Evolutionary conservation across 2,888 invertebrate species (phyloP).

Genomic region (Meteorus cinctellus): DNA sequence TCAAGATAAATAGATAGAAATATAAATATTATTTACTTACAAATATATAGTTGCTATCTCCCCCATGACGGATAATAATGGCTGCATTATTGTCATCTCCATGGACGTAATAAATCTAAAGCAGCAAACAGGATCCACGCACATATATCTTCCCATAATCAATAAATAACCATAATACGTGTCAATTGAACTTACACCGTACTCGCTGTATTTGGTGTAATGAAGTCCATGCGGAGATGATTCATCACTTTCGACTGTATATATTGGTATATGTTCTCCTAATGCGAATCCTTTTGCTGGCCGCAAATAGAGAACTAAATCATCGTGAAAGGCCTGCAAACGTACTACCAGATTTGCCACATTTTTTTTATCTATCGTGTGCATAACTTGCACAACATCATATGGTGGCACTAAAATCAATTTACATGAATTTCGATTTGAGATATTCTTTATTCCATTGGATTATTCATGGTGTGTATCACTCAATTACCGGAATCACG

Average conservation of each 20-base stretch:
- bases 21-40: conserved; percentile 38
- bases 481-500: conserved; percentile 53
- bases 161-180: background rate
- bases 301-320: conserved; percentile 47
- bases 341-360: conserved; percentile 34
- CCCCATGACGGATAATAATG: conserved; percentile 42
- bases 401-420: conserved; percentile 46
- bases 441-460: background rate
- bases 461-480: background rate
- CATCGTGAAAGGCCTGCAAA: conserved; percentile 45
- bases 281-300: conserved; percentile 46
- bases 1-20: background rate
- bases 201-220: conserved; percentile 40
- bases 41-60: conserved; percentile 39
- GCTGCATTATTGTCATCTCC: conserved; percentile 48
- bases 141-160: background rate
- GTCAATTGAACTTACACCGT: conserved; percentile 34
- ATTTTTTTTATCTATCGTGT: conserved; percentile 34
- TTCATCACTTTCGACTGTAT: conserved; percentile 44
- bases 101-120: conserved; percentile 43
- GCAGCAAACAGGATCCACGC: background rate
- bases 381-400: conserved; percentile 47
- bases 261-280: conserved; percentile 48
- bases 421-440: background rate
- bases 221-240: conserved; percentile 44